Evolutionary conservation across 2,888 invertebrate genomes (phyloP).

Genomic region (Polia nebulosa): DNA sequence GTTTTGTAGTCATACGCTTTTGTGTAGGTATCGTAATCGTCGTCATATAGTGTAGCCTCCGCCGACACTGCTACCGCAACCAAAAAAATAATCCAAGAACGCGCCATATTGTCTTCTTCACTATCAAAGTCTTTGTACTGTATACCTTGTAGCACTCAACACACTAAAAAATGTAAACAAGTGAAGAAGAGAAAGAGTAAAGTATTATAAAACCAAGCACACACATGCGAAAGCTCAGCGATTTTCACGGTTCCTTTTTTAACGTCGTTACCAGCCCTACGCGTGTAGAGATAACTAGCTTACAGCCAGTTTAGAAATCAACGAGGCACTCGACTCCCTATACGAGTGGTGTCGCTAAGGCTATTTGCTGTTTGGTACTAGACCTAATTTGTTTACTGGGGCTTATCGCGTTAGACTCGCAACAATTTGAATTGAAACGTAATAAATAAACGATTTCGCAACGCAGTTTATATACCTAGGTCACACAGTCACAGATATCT

Average conservation of each 20-base stretch:
- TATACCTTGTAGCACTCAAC: conserved; percentile 63
- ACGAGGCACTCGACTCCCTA: conserved; percentile 25
- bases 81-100: conserved; percentile 78
- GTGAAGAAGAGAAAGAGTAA: conserved; percentile 5
- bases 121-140: conserved; percentile 46
- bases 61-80: conserved; percentile 75
- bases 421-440: conserved; percentile 22
- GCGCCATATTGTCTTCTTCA: conserved; percentile 74
- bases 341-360: conserved; percentile 21
- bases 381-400: conserved; percentile 41
- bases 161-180: conserved; percentile 52
- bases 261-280: conserved; percentile 46
- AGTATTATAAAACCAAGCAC: conserved; percentile 29
- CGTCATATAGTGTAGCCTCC: conserved; percentile 84
- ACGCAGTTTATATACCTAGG: conserved; percentile 14
- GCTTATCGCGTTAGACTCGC: conserved; percentile 17
- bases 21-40: conserved; percentile 87
- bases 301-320: conserved; percentile 52
- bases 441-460: conserved; percentile 2
- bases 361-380: conserved; percentile 37
- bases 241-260: conserved; percentile 73
- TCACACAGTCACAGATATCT: conserved; percentile 2
- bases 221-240: conserved; percentile 44
- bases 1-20: conserved; percentile 83
- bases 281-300: conserved; percentile 49